A percentile compares a stretch with the other conserved stretches of the same genome.
These are phyloP conservation scores for Sprattus sprattus DNA, from an alignment of 2,113 vertebrate genomes.

Conservation along the genomic window DNA sequence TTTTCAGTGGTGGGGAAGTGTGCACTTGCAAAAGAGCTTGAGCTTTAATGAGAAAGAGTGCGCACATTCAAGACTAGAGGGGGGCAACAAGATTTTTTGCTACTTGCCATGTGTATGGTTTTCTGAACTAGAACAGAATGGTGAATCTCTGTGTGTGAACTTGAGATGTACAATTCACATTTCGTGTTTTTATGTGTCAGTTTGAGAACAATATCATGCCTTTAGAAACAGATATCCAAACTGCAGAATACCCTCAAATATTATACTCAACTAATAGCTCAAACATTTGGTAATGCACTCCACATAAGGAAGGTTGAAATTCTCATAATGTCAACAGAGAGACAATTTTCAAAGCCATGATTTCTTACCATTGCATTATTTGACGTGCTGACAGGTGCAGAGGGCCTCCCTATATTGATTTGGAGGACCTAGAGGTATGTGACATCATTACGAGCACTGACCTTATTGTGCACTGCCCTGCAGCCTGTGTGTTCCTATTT, in stretches of 20 bases:
- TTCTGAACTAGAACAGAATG: background rate
- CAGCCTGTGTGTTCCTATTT: constrained; percentile 54
- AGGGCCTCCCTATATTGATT: constrained; percentile 66
- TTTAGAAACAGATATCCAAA: background rate
- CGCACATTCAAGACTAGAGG: background rate
- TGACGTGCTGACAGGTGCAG: constrained; percentile 67
- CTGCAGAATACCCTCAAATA: background rate
- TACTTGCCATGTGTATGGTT: background rate
- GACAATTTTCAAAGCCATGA: constrained; percentile 61
- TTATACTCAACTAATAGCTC: background rate
- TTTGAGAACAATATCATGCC: background rate
- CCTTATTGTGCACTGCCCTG: constrained; percentile 74
- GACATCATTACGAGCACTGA: constrained; percentile 76
- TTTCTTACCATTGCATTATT: constrained; percentile 67
- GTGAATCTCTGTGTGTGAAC: no score
- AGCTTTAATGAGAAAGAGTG: background rate
- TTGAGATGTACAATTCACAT: no score
- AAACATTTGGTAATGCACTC: background rate
- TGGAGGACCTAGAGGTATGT: constrained; percentile 74
- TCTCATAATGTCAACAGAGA: constrained; percentile 64
- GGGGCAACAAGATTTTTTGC: background rate
- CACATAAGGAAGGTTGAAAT: constrained; percentile 50
- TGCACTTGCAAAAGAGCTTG: background rate
- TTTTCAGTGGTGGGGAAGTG: constrained; percentile 39
- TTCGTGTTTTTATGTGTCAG: background rate